Evolutionary conservation across 2,797 vertebrate species (phyloP).

Genomic region (Margarornis squamiger): DNA sequence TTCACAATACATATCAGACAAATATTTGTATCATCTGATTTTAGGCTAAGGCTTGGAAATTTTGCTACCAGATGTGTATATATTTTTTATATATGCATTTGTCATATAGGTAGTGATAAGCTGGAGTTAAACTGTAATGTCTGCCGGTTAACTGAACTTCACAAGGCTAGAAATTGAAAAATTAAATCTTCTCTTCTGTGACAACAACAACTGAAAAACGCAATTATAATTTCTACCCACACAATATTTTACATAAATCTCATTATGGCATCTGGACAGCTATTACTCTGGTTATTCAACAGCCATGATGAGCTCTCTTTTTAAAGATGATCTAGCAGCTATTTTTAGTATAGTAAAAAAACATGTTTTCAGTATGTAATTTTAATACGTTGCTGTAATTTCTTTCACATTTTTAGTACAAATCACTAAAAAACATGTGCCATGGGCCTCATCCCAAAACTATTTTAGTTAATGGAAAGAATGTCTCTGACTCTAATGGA

Average conservation of each 20-base stretch:
- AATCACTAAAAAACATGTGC: neutral
- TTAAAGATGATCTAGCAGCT: conserved; percentile 6
- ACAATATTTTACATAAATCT: conserved; percentile 43
- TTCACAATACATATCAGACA: neutral
- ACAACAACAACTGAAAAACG: neutral
- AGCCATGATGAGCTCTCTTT: neutral
- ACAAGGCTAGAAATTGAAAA: conserved; percentile 7
- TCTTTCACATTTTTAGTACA: conserved; percentile 5
- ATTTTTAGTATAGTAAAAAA: conserved; percentile 18
- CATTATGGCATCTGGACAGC: conserved; percentile 30
- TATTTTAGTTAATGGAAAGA: conserved; percentile 1
- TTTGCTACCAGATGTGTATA: neutral
- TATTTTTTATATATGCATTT: neutral
- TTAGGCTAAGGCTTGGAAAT: neutral
- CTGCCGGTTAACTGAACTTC: neutral
- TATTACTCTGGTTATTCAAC: conserved; percentile 29
- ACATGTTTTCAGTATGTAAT: neutral
- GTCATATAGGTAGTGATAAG: neutral
- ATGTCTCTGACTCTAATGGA: neutral
- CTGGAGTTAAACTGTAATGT: neutral
- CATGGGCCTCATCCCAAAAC: neutral
- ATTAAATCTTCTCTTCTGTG: neutral
- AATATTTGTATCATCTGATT: neutral
- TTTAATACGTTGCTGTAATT: conserved; percentile 4
- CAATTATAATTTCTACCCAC: conserved; percentile 13